phyloP scores from a whole-genome alignment of 1,140 invertebrate species.

The Chironomus striatipennis region DNA sequence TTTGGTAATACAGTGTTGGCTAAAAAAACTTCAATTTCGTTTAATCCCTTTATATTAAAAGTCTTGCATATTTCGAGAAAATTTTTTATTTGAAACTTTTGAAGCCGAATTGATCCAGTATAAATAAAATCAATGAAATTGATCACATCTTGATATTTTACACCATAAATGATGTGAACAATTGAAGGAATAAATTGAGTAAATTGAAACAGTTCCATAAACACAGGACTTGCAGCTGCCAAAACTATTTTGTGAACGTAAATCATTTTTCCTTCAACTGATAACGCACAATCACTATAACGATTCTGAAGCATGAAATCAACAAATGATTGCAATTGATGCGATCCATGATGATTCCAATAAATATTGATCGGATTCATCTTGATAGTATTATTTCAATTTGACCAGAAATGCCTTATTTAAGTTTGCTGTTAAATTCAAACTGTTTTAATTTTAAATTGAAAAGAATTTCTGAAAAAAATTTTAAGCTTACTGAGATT shows the following conservation, averaged over 20 bases:
- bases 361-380: background rate
- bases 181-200: background rate
- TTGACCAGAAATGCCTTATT: no score
- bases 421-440: no score
- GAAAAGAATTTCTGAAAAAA: no score
- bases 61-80: no score
- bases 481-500: background rate
- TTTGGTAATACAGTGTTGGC: no score
- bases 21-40: no score
- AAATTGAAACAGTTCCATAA: conserved; percentile 60
- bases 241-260: conserved; percentile 55
- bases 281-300: background rate
- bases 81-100: background rate
- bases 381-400: no score
- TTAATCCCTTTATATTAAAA: no score
- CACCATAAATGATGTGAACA: background rate
- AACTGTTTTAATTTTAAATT: no score
- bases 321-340: background rate
- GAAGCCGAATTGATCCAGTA: background rate
- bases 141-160: background rate
- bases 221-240: conserved; percentile 59
- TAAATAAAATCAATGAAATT: background rate
- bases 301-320: background rate
- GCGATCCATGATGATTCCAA: background rate
- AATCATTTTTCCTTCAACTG: background rate